Conservation (phyloP, 2,888 invertebrate genomes). For the Himalopsyche anomala region DNA sequence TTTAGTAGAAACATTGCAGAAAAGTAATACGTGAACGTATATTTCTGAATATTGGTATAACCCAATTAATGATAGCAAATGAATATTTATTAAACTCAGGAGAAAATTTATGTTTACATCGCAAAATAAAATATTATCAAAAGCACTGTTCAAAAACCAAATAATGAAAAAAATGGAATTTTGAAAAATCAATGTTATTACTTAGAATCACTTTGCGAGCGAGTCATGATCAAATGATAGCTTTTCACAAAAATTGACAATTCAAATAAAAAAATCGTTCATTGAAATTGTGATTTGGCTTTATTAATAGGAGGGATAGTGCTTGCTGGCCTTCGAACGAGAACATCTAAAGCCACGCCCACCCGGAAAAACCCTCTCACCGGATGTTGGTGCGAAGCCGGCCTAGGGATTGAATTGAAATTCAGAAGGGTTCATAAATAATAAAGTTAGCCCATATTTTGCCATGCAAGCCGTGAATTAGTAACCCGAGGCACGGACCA, state of each 20-base stretch:
- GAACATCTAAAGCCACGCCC: neutral
- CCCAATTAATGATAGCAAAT: too few relatives aligned
- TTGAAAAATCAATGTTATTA: too few relatives aligned
- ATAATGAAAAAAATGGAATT: too few relatives aligned
- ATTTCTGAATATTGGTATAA: too few relatives aligned
- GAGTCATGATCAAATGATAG: neutral
- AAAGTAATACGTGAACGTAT: too few relatives aligned
- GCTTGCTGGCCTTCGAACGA: neutral
- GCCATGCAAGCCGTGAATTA: constrained; percentile 45
- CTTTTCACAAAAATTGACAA: neutral
- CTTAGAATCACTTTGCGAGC: too few relatives aligned
- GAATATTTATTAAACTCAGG: too few relatives aligned
- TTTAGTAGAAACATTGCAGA: too few relatives aligned
- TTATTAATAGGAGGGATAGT: constrained; percentile 1
- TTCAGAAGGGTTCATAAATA: constrained; percentile 42
- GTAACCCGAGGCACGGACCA: constrained; percentile 9
- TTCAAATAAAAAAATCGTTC: neutral
- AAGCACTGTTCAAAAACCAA: too few relatives aligned
- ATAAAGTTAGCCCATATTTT: constrained; percentile 45
- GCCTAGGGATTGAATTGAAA: constrained; percentile 27
- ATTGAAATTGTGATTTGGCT: constrained; percentile 18
- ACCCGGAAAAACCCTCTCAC: constrained; percentile 45
- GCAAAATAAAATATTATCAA: too few relatives aligned
- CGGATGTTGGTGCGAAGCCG: constrained; percentile 38
- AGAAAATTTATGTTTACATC: too few relatives aligned